A percentile compares a stretch with the other conserved stretches of the same genome.
These are phyloP conservation scores for Coranthus polyacanthus DNA, from an alignment of 2,797 vertebrate species.

Conservation along the genomic window DNA sequence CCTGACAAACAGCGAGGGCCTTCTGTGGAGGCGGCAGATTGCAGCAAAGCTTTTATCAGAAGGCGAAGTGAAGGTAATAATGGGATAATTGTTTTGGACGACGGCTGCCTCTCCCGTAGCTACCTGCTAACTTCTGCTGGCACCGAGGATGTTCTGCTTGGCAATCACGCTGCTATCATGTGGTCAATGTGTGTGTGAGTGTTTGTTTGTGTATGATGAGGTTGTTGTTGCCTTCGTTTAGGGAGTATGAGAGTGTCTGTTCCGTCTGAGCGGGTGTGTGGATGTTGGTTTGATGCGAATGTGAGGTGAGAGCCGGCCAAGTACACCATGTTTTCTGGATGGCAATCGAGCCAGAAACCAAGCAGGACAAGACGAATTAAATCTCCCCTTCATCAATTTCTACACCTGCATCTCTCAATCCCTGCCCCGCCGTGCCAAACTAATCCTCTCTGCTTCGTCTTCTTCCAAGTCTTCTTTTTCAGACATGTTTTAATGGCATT, in stretches of 20 bases:
- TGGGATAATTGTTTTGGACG: slow-evolving; percentile 73
- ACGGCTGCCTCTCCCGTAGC: slow-evolving; percentile 42
- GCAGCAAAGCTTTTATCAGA: slow-evolving; percentile 65
- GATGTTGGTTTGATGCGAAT: slow-evolving; percentile 25
- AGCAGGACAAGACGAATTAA: slow-evolving; percentile 48
- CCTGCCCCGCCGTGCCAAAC: slow-evolving; percentile 18
- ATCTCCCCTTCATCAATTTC: slow-evolving; percentile 56
- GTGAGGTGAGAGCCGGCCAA: slow-evolving; percentile 31
- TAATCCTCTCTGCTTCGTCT: slow-evolving; percentile 21
- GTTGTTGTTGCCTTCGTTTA: slow-evolving; percentile 28
- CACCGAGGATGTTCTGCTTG: slow-evolving; percentile 14
- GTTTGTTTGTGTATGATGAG: background rate
- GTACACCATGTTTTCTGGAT: slow-evolving; percentile 46
- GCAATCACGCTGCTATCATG: slow-evolving; percentile 23
- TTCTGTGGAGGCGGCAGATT: slow-evolving; percentile 64
- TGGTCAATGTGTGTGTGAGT: slow-evolving; percentile 2
- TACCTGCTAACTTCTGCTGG: slow-evolving; percentile 56
- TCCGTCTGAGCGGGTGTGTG: slow-evolving; percentile 29
- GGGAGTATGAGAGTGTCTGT: slow-evolving; percentile 17
- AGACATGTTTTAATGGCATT: slow-evolving; percentile 23
- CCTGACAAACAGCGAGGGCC: slow-evolving; percentile 54
- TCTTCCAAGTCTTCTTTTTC: slow-evolving; percentile 32
- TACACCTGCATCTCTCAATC: slow-evolving; percentile 56
- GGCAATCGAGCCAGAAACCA: slow-evolving; percentile 32
- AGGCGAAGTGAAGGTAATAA: slow-evolving; percentile 68